These are phyloP conservation scores for Cacatua alba DNA, from an alignment of 2,113 vertebrate genomes.

Conservation along the genomic window DNA sequence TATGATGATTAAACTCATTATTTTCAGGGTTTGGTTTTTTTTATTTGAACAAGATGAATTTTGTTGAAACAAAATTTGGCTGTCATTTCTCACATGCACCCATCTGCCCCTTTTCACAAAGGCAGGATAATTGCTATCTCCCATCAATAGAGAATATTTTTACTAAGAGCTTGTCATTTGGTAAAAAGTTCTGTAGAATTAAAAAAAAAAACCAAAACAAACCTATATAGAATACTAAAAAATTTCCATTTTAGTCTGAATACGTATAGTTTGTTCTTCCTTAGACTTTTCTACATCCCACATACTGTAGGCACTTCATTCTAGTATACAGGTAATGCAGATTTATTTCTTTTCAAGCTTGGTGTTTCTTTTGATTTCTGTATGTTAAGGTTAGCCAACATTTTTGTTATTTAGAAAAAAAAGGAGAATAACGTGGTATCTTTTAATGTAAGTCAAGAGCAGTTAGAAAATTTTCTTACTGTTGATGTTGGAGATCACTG, in stretches of 20 bases:
- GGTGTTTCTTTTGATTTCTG: neutral
- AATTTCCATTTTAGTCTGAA: neutral
- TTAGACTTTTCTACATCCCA: neutral
- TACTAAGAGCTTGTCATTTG: neutral
- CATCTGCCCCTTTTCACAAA: neutral
- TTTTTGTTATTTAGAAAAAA: neutral
- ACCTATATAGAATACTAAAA: neutral
- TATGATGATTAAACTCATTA: neutral
- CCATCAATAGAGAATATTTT: neutral
- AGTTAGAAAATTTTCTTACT: neutral
- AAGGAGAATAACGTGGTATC: neutral
- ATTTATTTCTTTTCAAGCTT: neutral
- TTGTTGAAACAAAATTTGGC: neutral
- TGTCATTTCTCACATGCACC: neutral
- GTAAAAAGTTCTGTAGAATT: neutral
- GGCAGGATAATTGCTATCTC: neutral
- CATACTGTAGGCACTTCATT: neutral
- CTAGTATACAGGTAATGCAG: neutral
- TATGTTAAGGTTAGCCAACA: neutral
- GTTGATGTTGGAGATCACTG: neutral
- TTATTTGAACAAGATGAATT: neutral
- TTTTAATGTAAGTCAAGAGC: neutral
- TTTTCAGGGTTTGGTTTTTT: neutral
- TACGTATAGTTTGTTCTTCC: neutral
- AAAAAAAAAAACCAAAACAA: neutral